Conservation (phyloP, 2,888 invertebrate genomes). For the Sinopyrophorus schimmeli region DNA sequence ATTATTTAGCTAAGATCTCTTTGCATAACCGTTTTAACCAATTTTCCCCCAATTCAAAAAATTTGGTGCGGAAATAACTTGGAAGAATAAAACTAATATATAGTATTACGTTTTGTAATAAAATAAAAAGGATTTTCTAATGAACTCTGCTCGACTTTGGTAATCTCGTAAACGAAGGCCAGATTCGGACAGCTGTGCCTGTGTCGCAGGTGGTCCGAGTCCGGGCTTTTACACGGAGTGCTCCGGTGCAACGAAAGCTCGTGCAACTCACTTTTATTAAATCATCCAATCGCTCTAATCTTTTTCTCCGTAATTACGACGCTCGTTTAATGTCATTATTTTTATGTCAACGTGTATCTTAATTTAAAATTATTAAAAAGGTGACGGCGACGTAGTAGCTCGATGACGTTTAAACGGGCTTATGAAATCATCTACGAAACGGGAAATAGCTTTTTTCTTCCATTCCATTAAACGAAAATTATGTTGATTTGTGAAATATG, state of each 20-base stretch:
- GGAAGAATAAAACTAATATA: too few relatives aligned
- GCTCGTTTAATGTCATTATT: constrained; percentile 17
- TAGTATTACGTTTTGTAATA: too few relatives aligned
- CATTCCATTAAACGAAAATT: constrained; percentile 22
- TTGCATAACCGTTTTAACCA: too few relatives aligned
- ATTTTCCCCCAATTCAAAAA: too few relatives aligned
- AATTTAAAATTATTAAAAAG: background rate
- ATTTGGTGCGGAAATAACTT: too few relatives aligned
- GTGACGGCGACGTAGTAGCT: background rate
- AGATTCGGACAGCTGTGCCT: constrained; percentile 49
- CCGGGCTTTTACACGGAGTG: constrained; percentile 50
- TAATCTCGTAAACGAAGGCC: constrained; percentile 47
- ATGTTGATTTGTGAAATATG: constrained; percentile 32
- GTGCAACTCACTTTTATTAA: constrained; percentile 46
- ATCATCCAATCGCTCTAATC: constrained; percentile 49
- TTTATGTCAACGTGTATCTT: constrained; percentile 14
- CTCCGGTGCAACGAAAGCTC: constrained; percentile 30
- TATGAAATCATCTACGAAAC: constrained; percentile 30
- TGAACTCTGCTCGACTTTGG: constrained; percentile 36
- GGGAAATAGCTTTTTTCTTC: constrained; percentile 24
- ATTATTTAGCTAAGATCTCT: too few relatives aligned
- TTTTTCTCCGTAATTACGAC: constrained; percentile 39
- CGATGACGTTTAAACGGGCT: constrained; percentile 15
- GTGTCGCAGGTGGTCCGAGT: constrained; percentile 45
- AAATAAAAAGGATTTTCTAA: constrained; percentile 22